Evolutionary conservation across 2,797 vertebrate genomes (phyloP).

Genomic region (Myioborus melanocephalus): DNA sequence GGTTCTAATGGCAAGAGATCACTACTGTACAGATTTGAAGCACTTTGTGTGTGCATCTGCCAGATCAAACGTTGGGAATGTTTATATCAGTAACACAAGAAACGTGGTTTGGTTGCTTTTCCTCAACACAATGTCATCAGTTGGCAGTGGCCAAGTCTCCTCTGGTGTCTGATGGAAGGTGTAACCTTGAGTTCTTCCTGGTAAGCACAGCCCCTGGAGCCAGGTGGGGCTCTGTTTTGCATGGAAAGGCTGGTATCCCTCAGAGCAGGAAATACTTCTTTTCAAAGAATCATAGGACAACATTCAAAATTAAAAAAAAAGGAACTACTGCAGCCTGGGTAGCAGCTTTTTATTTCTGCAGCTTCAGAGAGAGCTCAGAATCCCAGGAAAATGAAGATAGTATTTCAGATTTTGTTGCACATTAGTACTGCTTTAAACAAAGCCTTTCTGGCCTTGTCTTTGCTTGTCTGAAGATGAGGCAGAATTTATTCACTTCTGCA

Average conservation of each 20-base stretch:
- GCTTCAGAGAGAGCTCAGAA: neutral
- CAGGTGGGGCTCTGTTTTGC: neutral
- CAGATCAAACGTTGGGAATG: neutral
- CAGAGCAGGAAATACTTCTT: neutral
- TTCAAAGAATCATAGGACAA: neutral
- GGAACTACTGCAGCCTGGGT: neutral
- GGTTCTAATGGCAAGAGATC: neutral
- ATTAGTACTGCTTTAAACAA: neutral
- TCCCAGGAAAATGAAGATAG: neutral
- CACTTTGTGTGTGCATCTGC: rapidly evolving
- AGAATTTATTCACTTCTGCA: constrained; percentile 3
- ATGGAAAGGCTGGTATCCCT: neutral
- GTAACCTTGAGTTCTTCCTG: neutral
- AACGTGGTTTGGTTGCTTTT: neutral
- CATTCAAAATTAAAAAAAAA: neutral
- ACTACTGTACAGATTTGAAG: neutral
- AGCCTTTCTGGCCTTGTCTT: neutral
- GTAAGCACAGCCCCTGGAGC: neutral
- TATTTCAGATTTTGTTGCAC: neutral
- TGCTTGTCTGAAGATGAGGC: neutral
- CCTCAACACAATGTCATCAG: rapidly evolving
- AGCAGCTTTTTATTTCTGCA: neutral
- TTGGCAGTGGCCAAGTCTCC: neutral
- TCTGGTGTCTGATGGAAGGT: neutral
- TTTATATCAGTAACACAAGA: neutral